Evolutionary conservation across 2,888 invertebrate genomes (phyloP).

Genomic region (Andrena bucephala): DNA sequence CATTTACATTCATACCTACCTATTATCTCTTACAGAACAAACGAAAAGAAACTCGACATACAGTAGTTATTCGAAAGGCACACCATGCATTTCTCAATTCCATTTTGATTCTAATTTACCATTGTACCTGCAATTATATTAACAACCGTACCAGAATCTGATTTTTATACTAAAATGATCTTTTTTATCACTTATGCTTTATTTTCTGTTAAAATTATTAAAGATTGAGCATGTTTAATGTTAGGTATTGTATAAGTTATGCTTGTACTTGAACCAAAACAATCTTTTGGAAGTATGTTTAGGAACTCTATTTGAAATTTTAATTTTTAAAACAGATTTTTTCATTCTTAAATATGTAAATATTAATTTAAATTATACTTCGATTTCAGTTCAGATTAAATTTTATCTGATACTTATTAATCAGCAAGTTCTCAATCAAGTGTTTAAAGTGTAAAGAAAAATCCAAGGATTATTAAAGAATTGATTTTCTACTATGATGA

Average conservation of each 20-base stretch:
- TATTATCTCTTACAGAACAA: slow-evolving; percentile 41
- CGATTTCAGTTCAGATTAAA: not conserved
- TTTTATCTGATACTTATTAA: not conserved
- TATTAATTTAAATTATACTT: not conserved
- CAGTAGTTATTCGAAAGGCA: no score
- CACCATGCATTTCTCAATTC: no score
- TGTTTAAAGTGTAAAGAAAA: no score
- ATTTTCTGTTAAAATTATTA: slow-evolving; percentile 1
- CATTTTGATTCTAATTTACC: slow-evolving; percentile 9
- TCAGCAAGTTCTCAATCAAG: no score
- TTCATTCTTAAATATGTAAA: no score
- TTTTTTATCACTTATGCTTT: slow-evolving; percentile 3
- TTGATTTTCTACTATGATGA: not conserved
- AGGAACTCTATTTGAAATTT: no score
- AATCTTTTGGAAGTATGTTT: no score
- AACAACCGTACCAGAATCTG: slow-evolving; percentile 27
- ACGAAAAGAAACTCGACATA: slow-evolving; percentile 38
- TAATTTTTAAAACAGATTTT: no score
- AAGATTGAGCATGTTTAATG: not conserved
- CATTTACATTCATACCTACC: slow-evolving; percentile 41
- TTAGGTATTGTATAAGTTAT: no score
- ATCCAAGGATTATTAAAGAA: no score
- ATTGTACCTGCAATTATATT: slow-evolving; percentile 34
- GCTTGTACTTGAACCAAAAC: no score
- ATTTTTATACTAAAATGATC: slow-evolving; percentile 23